Evolutionary conservation across 2,888 invertebrate genomes (phyloP), one percentile per base, ranked within the genome.

Genomic region (Scotopteryx bipunctaria): DNA sequence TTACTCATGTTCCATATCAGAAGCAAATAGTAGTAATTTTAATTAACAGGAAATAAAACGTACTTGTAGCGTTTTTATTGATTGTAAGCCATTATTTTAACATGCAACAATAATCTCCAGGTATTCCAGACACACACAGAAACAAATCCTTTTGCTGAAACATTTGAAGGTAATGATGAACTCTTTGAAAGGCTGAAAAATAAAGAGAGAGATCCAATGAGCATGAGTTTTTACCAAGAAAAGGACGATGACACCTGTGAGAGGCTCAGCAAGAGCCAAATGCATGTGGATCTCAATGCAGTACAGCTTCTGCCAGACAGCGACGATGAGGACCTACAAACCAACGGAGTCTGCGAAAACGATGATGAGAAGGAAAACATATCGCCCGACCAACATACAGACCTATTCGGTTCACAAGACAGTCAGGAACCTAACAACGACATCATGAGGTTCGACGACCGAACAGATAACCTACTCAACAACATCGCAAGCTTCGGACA

Each of bases 211-310:
- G 93, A 93, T 80, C 93, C 93, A 9, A 93, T 93, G 93, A 92
- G 92, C 57, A 92, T 92, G 92, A 93, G 93, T 45, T 93, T 93
- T 73, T 93, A 93, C 67, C 92, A 92, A 67, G 92, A 93, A 66
- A 91, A 92, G 69, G 91, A 91, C 63, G 91, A 91, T 61, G 91
- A 91, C 55, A 88, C 89, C 1, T 86, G 87, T 69, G 90, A 90
- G 64, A 78, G 84, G 44, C 78, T 83, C 44, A 58, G 72, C 25
- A 79, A 74, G 63, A 73, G 69, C 50, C 78, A 77, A 44, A 80
- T 88, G 66, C 86, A 84, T 35, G 91, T 92, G 33, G 92, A 93
- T 74, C 83, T 93, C 17, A 92, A 93, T 71, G 91, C 92, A 57
- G 92, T 93, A 14, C 93, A 92, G 61, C 66, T 81, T 11, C 68